Base-by-base conservation (phyloP, 2,888 invertebrate genomes). In the Imbricaverruca yamaguchii region DNA sequence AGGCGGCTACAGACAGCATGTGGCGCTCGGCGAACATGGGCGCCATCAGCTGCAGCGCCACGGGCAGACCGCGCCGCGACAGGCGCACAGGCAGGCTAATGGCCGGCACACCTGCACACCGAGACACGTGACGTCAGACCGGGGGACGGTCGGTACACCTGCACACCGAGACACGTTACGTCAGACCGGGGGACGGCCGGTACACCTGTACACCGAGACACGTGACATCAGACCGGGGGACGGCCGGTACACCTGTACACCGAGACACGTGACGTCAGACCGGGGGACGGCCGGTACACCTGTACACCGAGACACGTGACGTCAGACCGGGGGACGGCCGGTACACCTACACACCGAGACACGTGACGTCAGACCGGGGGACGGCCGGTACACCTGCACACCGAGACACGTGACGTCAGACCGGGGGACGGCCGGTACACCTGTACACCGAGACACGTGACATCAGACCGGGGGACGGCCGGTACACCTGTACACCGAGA, bases 91-190 rank as follows among this genome's bases (percentile, higher is more conserved):
- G 82, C 74, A 83, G 63, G 61, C 65, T 81, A n/a, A 83, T 80
- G 39, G 82, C 83, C 13, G 82, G 82, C 15, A 83, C 77, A 88
- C 98, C 98, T 69, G 98, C 96, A 94, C 99, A 93, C 87, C 98
- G 99, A 0, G 94, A 94, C 0, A 98, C 93, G 86, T 97, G 97
- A 0, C 98, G 98, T 86, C 95, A 98, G 86, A 92, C 95, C 89
- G 99, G 86, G 96, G 94, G 77, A 93, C 94, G 93, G 61, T 18
- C 61, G 63, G 63, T 10, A 63, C n/a, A n/a, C 63, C 21, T 8
- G 9, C 21, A 63, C 63, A 63, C n/a, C 6, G n/a, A 63, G n/a
- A 15, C n/a, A n/a, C 63, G n/a, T 39, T 1, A 39, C 10, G 3
- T n/a, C 63, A 63, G n/a, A n/a, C 18, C 21, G 9, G 63, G 2